Evolutionary conservation across 64 coral and sea anemone species (phyloP), one percentile per base, ranked within the genome.

Genomic region (Catalaphyllia jardinei): DNA sequence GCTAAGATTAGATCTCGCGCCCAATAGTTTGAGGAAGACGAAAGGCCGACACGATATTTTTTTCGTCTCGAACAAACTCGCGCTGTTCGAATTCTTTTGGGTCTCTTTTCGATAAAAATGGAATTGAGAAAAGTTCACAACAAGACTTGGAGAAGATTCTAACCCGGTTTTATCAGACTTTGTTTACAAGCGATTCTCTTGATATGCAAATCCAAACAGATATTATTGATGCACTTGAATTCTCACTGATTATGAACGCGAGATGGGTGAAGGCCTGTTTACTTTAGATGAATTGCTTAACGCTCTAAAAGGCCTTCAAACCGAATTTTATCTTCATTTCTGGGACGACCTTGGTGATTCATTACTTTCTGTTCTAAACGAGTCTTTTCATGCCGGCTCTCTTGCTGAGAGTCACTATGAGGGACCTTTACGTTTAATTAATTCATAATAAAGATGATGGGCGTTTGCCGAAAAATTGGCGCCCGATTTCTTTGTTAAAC

Each of bases 21-120:
- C 0, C 62, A 85, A 61, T 84, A 79, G 79, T 10, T 72, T 22
- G 89, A 91, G 42, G 89, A 91, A 29, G 89, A 79, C 4, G 69
- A 91, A 31, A n/a, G 9, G 19, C 72, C 89, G 10, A 74, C 79
- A 0, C 7, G 29, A 12, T 85, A 57, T 76, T 91, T 91, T 65
- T 72, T 90, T 39, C 9, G 60, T 0, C 15, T 38, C 0, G 64
- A 74, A 20, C 52, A 74, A 3, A 31, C 35, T 22, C 1, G n/a
- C 1, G 65, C 39, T 20, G 15, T 10, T 5, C 6, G 0, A 52
- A 57, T 8, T 24, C 39, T 14, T 35, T 90, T 51, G 22, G 5
- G 13, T 38, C 28, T 27, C 22, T 73, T 4, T 1, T 29, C 0
- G 20, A 71, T 20, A 25, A 4, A 22, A 3, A 80, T 0, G 59